Evolutionary conservation across 2,797 vertebrate species (phyloP).

Genomic region (Protosalanx chinensis): DNA sequence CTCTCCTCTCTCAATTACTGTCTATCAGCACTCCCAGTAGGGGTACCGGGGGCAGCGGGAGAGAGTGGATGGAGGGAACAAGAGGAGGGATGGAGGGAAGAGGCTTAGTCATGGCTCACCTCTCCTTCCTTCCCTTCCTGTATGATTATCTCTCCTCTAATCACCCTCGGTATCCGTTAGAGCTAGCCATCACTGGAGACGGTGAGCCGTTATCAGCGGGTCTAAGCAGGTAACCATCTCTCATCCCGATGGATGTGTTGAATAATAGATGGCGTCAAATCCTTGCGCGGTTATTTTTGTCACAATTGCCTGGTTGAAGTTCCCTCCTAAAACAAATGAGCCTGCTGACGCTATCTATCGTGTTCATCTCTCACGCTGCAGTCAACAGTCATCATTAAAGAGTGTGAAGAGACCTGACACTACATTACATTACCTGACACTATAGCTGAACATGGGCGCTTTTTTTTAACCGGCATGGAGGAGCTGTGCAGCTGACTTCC

Average conservation of each 20-base stretch:
- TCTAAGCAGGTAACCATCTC: neutral
- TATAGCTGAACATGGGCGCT: neutral
- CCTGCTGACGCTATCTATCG: neutral
- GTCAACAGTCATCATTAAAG: slow-evolving; percentile 1
- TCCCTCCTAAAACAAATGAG: neutral
- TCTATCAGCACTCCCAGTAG: slow-evolving; percentile 53
- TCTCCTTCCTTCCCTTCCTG: neutral
- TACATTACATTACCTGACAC: neutral
- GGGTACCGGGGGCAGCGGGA: slow-evolving; percentile 22
- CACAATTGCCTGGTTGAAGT: neutral
- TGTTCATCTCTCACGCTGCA: neutral
- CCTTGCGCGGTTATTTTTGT: neutral
- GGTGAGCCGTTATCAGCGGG: neutral
- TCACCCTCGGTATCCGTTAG: neutral
- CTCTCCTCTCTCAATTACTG: slow-evolving; percentile 63
- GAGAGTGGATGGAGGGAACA: slow-evolving; percentile 13
- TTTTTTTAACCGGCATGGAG: neutral
- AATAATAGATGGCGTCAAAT: slow-evolving; percentile 2
- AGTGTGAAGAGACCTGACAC: neutral
- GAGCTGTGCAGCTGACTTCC: neutral
- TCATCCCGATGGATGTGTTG: neutral
- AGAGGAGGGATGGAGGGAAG: neutral
- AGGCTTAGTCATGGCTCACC: neutral
- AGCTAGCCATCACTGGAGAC: neutral
- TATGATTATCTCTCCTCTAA: neutral